A percentile compares a stretch with the other conserved stretches of the same genome.
These are phyloP conservation scores for Cyclopterus lumpus DNA, from an alignment of 2,797 vertebrate species.

Conservation along the genomic window DNA sequence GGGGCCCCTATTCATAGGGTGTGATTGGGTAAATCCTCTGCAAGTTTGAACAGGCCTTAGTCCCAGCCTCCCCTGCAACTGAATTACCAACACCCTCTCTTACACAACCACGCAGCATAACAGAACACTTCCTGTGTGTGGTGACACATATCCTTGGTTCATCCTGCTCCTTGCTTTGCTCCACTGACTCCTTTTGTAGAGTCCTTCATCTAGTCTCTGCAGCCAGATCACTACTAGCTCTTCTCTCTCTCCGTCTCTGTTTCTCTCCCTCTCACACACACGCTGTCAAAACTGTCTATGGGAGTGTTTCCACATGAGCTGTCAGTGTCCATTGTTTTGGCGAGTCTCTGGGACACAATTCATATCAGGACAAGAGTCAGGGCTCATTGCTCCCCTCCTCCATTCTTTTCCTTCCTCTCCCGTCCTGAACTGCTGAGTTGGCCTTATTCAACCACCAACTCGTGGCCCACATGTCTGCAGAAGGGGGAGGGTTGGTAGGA, in stretches of 20 bases:
- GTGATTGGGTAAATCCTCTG: conserved; percentile 54
- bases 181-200: conserved; percentile 55
- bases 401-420: conserved; percentile 76
- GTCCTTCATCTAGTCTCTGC: conserved; percentile 47
- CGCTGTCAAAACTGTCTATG: conserved; percentile 43
- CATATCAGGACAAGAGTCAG: conserved; percentile 70
- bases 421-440: conserved; percentile 77
- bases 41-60: conserved; percentile 73
- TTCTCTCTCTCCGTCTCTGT: not conserved
- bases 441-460: conserved; percentile 69
- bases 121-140: conserved; percentile 73
- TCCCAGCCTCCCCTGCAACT: conserved; percentile 64
- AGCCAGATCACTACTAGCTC: not conserved
- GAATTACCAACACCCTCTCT: conserved; percentile 62
- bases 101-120: conserved; percentile 60
- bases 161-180: conserved; percentile 63
- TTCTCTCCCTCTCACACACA: conserved; percentile 8
- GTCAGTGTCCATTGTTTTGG: conserved; percentile 77
- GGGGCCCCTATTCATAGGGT: conserved; percentile 11
- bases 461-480: conserved; percentile 66
- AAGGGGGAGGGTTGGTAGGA: conserved; percentile 18
- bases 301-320: conserved; percentile 72
- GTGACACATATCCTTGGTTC: conserved; percentile 74
- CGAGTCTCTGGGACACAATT: conserved; percentile 67
- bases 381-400: conserved; percentile 71